Base-by-base conservation (phyloP, 2,797 vertebrate genomes). In the Danio kyathit region DNA sequence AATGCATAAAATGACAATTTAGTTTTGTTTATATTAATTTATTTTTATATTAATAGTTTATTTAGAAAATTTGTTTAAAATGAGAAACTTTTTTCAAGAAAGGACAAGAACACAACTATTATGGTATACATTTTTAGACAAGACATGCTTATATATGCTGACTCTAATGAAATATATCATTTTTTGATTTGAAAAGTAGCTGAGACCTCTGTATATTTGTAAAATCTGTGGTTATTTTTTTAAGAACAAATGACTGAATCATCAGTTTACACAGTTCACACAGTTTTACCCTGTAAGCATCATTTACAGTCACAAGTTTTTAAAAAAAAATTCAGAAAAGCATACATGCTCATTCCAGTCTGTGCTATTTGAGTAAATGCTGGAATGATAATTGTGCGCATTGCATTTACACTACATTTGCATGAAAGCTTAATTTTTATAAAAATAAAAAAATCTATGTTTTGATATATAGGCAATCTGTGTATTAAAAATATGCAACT, bases 181-280 rank as follows among this genome's bases (percentile, higher is more conserved):
- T n/a, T 12, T 17, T 69, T 70, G 40, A 61, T 21, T 74, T 74
- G 21, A n/a, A 59, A 16, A 74, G 13, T 17, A 12, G 14, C 61
- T 74, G 1, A 49, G 40, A 69, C 8, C 1, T 0, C 54, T 21
- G 17, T 44, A 12, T n/a, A 17, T 74, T n/a, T 14, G 13, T 49
- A 2, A 60, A 16, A 60, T 74, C 43, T 44, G 44, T 71, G n/a
- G 29, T 70, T 7, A 29, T 29, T 17, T 7, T 21, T 4, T 38
- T 72, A 19, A 60, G 46, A 64, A 63, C 57, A 40, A 49, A 70
- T 43, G 4, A 43, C 59, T 72, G 13, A 72, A 56, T 44, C 7
- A 29, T 72, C 38, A 63, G 40, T 63, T 79, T 79, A 70, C 29
- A 29, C 65, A 69, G 76, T 17, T 69, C 3, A 44, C 17, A 40